Evolutionary conservation across 1,140 invertebrate genomes (phyloP).

Genomic region (Daktulosphaira vitifoliae): DNA sequence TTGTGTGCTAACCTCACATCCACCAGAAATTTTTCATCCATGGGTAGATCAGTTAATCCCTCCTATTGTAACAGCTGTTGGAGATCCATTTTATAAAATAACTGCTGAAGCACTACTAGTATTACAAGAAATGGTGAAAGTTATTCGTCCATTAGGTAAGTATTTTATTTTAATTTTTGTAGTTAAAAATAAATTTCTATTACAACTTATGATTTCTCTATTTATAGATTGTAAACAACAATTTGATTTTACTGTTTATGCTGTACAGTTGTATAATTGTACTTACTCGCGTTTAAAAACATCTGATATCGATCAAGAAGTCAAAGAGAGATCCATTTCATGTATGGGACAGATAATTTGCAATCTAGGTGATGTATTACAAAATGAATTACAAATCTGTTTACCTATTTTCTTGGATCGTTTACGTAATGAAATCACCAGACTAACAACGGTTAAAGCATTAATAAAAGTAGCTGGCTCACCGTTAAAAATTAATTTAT

Average conservation of each 20-base stretch:
- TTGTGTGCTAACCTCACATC: constrained; percentile 75
- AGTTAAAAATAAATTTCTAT: background rate
- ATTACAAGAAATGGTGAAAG: constrained; percentile 87
- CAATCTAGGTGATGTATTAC: constrained; percentile 76
- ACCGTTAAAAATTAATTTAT: constrained; percentile 74
- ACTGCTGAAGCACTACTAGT: constrained; percentile 89
- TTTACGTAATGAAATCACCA: constrained; percentile 91
- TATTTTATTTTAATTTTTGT: background rate
- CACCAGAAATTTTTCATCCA: constrained; percentile 63
- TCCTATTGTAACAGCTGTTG: constrained; percentile 76
- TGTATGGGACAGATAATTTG: constrained; percentile 94
- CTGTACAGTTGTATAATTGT: constrained; percentile 72
- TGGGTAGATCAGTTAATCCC: constrained; percentile 79
- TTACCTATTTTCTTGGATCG: constrained; percentile 91
- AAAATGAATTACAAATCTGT: constrained; percentile 66
- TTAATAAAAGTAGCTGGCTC: constrained; percentile 89
- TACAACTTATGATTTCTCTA: background rate
- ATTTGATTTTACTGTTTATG: constrained; percentile 71
- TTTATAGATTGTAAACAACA: constrained; percentile 47
- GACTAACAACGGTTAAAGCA: constrained; percentile 91
- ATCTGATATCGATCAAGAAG: constrained; percentile 97
- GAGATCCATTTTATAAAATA: constrained; percentile 97
- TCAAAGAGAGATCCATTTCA: constrained; percentile 93
- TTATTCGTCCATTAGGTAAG: constrained; percentile 76
- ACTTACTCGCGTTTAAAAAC: constrained; percentile 78